Base-by-base conservation (phyloP, 2,888 invertebrate species). In the Patella depressa region DNA sequence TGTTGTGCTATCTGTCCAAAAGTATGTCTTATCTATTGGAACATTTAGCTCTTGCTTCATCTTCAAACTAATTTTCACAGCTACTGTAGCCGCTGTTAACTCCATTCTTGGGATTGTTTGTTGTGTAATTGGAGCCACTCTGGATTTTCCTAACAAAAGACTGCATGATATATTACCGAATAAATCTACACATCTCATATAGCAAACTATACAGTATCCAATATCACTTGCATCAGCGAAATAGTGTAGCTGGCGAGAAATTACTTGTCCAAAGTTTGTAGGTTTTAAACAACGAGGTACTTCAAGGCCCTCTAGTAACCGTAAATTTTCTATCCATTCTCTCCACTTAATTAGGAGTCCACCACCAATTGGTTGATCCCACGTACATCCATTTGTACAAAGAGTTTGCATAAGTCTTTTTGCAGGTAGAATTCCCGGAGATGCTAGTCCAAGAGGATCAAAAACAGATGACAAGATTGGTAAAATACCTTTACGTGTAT, bases 371-470 rank as follows among this genome's bases (percentile, higher is more conserved):
- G n/a, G 65, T n/a, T 65, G 65, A 12, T 65, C 65, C 65, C 65
- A 65, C 9, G 65, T 19, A n/a, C 24, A 65, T 2, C 19, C 19
- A 11, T 65, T 65, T 11, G 19, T 19, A 65, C 65, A 65, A 65
- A 65, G 65, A 12, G n/a, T 24, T n/a, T 65, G 65, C 12, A 19
- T 17, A 19, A 53, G 11, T 11, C 69, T 15, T 59, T 29, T 45
- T 19, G 71, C 74, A 17, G 15, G 19, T 17, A 78, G 54, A 17
- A 75, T 53, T 15, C 15, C 74, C 7, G 78, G 78, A 7, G 73
- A 59, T 14, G 59, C 75, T 5, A 72, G 19, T 12, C 75, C 75
- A 2, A 78, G 24, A 2, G 78, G 78, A 53, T 78, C 78, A 15
- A 69, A 75, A 4, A 75, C 55, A 1, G 78, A 72, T 15, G 65